Evolutionary conservation across 2,888 invertebrate genomes (phyloP).

Genomic region (Ametastegia equiseti): DNA sequence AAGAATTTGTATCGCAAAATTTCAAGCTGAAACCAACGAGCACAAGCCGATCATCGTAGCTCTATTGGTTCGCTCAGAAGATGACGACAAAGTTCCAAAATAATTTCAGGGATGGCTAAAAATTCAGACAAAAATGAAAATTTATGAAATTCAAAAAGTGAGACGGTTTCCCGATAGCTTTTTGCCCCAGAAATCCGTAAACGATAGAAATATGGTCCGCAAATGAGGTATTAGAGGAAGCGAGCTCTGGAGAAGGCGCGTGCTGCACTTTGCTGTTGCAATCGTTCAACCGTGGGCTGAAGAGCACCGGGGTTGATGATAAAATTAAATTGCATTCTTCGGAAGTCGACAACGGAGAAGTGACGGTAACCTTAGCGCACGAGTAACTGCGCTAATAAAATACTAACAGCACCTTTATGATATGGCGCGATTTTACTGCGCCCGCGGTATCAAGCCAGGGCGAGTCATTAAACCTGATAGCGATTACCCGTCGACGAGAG

Average conservation of each 20-base stretch:
- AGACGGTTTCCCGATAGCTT: too few species aligned
- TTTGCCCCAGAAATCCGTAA: too few species aligned
- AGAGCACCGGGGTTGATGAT: constrained; percentile 40
- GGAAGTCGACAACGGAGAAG: constrained; percentile 32
- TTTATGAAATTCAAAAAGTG: too few species aligned
- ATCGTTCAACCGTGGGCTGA: constrained; percentile 20
- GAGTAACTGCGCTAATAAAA: constrained; percentile 21
- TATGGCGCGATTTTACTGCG: background rate
- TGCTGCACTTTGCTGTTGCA: constrained; percentile 42
- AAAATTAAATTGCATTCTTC: constrained; percentile 41
- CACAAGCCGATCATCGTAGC: too few species aligned
- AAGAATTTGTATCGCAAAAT: too few species aligned
- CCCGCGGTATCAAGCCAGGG: background rate
- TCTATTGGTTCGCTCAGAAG: too few species aligned
- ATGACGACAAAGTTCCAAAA: too few species aligned
- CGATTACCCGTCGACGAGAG: background rate
- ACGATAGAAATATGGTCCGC: too few species aligned
- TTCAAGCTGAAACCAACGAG: too few species aligned
- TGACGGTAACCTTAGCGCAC: constrained; percentile 29
- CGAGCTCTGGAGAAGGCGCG: background rate
- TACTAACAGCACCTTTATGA: constrained; percentile 11
- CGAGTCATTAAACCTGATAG: background rate
- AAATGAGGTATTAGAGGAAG: background rate
- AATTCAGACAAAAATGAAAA: too few species aligned
- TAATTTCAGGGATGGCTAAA: too few species aligned